phyloP scores from a whole-genome alignment of 2,888 invertebrate species.

The Ophion slaviceki region DNA sequence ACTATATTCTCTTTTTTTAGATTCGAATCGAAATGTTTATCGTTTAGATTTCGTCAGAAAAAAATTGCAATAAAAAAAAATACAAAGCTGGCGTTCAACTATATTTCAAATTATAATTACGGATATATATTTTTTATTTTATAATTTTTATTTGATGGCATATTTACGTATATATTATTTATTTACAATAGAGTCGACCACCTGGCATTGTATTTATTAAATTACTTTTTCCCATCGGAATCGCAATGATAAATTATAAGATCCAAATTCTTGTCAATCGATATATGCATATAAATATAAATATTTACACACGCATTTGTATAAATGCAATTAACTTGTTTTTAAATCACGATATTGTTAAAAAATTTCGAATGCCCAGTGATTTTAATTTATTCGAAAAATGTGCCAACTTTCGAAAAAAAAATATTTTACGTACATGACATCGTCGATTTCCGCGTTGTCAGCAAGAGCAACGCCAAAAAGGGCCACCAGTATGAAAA shows the following conservation, averaged over 20 bases:
- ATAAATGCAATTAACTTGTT: too few relatives aligned
- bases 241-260: background rate
- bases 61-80: too few relatives aligned
- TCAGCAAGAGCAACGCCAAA: slow-evolving; percentile 42
- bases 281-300: too few relatives aligned
- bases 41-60: too few relatives aligned
- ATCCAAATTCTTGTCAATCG: background rate
- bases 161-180: background rate
- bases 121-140: too few relatives aligned
- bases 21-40: too few relatives aligned
- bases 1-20: too few relatives aligned
- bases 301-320: too few relatives aligned
- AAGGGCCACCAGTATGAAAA: slow-evolving; percentile 46
- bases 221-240: background rate
- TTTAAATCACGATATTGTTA: background rate
- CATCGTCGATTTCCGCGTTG: background rate
- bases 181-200: background rate
- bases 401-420: background rate
- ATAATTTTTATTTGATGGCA: too few relatives aligned
- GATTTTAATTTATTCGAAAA: background rate
- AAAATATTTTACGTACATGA: slow-evolving; percentile 1
- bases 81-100: too few relatives aligned
- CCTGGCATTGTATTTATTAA: background rate
- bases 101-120: too few relatives aligned
- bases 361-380: background rate